Conservation (phyloP, 2,113 vertebrate genomes). For the Spea multiplicata region DNA sequence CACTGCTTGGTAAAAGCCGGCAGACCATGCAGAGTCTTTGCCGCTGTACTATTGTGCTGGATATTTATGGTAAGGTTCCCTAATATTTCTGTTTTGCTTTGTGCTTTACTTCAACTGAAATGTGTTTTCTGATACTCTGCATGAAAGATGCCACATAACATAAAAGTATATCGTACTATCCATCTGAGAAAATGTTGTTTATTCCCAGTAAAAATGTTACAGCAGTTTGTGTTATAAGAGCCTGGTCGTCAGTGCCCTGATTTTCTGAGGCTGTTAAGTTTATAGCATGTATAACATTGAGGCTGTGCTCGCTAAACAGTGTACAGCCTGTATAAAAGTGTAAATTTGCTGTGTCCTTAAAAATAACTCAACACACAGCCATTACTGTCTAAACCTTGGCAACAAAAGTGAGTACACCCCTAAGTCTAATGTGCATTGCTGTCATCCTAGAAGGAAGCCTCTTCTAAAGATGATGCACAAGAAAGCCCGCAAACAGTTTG, state of each 20-base stretch:
- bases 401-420: no score
- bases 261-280: constrained; percentile 6
- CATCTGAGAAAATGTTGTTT: constrained; percentile 41
- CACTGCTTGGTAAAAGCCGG: background rate
- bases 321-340: no score
- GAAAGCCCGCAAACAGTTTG: no score
- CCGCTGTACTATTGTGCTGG: constrained; percentile 14
- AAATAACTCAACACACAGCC: no score
- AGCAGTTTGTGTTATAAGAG: constrained; percentile 22
- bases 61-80: constrained; percentile 36
- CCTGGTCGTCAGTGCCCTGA: constrained; percentile 7
- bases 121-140: constrained; percentile 45
- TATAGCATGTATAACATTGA: background rate
- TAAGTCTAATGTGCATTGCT: no score
- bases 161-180: constrained; percentile 43
- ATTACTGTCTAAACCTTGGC: no score
- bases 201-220: constrained; percentile 26
- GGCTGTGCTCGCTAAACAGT: background rate
- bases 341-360: no score
- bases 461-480: no score
- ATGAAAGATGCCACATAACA: constrained; percentile 43
- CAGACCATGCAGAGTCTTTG: background rate
- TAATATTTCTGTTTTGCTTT: constrained; percentile 42
- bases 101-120: constrained; percentile 45
- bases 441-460: no score